These are phyloP conservation scores for Hermodice carunculata DNA, from an alignment of 2,888 invertebrate species.

Conservation along the genomic window DNA sequence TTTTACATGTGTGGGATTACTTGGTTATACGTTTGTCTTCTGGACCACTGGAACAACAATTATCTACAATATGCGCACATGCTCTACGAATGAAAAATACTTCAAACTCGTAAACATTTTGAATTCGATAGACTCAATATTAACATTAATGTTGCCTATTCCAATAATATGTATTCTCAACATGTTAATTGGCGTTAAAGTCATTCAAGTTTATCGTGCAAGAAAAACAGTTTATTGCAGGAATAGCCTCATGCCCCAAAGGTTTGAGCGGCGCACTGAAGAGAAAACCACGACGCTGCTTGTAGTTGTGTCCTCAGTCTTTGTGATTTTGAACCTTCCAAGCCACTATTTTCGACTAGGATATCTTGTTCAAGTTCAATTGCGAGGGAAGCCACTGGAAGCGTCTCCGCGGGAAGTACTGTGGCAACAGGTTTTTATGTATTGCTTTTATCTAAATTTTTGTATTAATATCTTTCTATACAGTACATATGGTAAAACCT, in stretches of 20 bases:
- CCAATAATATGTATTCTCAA: neutral
- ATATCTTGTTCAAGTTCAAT: no score
- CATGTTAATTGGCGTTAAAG: neutral
- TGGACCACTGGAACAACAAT: neutral
- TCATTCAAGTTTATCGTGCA: neutral
- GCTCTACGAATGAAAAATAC: neutral
- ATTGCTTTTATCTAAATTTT: neutral
- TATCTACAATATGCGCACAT: neutral
- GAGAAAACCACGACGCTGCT: no score
- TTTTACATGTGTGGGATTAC: neutral
- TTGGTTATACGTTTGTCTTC: neutral
- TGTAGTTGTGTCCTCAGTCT: no score
- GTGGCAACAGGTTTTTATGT: neutral
- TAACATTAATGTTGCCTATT: conserved; percentile 1
- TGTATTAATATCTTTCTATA: conserved; percentile 10
- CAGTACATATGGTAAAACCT: neutral
- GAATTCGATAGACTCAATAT: neutral
- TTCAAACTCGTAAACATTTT: neutral
- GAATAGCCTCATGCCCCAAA: no score
- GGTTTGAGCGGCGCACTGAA: no score
- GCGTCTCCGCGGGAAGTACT: no score
- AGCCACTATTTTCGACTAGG: no score
- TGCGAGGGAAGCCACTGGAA: no score
- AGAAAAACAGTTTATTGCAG: neutral
- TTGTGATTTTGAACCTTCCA: no score